Conservation (phyloP, 2,797 vertebrate species). For the Gallinago solitaria region DNA sequence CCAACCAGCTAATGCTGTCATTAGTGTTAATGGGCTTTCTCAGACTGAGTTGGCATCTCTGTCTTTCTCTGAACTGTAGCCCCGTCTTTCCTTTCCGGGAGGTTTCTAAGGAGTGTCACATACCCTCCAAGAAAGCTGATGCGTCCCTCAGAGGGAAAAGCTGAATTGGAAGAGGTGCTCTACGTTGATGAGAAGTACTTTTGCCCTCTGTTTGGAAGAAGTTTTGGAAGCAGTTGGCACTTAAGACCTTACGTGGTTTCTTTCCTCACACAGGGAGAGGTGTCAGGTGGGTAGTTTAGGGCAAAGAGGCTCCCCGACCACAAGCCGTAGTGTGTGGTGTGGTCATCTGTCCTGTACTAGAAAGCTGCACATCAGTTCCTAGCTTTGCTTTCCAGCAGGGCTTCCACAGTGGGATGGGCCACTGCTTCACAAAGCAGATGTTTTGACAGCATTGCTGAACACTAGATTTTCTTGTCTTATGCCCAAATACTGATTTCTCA, state of each 20-base stretch:
- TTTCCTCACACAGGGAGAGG: not conserved
- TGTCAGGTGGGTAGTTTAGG: not conserved
- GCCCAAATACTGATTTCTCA: not conserved
- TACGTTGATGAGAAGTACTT: not conserved
- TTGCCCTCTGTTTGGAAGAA: not conserved
- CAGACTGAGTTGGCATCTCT: not conserved
- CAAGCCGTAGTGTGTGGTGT: not conserved
- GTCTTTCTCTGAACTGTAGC: not conserved
- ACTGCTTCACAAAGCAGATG: not conserved
- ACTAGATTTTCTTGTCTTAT: not conserved
- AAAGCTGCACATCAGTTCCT: not conserved
- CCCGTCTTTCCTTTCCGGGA: not conserved
- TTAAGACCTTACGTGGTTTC: not conserved
- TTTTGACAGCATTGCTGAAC: not conserved
- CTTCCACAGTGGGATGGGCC: not conserved
- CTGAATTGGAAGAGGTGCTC: not conserved
- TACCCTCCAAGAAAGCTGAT: not conserved
- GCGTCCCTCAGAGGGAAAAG: not conserved
- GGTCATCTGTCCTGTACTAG: rapidly evolving
- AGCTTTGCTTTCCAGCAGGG: not conserved
- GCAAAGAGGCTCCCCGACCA: not conserved
- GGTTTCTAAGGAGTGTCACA: not conserved
- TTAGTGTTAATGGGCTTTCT: constrained; percentile 9
- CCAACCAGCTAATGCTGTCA: not conserved
- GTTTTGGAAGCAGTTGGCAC: not conserved